phyloP scores from a whole-genome alignment of 2,888 invertebrate species.

The Alentia gelatinosa region DNA sequence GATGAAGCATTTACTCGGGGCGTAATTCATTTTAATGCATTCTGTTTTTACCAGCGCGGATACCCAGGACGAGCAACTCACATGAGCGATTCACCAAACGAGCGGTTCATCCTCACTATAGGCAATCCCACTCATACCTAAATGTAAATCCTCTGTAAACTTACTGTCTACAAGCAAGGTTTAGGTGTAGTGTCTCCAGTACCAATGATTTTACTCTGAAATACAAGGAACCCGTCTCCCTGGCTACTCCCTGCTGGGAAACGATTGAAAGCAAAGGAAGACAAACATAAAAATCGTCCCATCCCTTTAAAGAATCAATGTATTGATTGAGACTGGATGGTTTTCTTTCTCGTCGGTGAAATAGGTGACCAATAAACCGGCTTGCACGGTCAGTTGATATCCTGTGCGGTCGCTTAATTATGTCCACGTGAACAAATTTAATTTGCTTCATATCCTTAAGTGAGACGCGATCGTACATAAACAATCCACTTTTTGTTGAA shows the following conservation, averaged over 20 bases:
- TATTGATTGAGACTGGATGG: not conserved
- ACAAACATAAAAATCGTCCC: not conserved
- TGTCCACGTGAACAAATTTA: too few species aligned
- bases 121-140: not conserved
- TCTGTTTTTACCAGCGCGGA: not conserved
- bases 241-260: not conserved
- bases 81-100: not conserved
- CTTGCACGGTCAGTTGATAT: too few species aligned
- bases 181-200: not conserved
- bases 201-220: not conserved
- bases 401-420: too few species aligned
- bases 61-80: not conserved
- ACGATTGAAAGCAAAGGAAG: not conserved
- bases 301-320: not conserved
- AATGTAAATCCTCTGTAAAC: not conserved
- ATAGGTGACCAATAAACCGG: too few species aligned
- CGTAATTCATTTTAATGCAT: not conserved
- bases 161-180: not conserved
- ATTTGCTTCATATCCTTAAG: too few species aligned
- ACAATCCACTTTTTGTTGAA: too few species aligned
- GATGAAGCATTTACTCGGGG: not conserved
- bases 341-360: not conserved
- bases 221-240: not conserved
- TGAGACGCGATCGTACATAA: too few species aligned
- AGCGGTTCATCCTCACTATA: not conserved